These are phyloP conservation scores for Amblyopsis rosae DNA, from an alignment of 2,113 vertebrate genomes.

Conservation along the genomic window DNA sequence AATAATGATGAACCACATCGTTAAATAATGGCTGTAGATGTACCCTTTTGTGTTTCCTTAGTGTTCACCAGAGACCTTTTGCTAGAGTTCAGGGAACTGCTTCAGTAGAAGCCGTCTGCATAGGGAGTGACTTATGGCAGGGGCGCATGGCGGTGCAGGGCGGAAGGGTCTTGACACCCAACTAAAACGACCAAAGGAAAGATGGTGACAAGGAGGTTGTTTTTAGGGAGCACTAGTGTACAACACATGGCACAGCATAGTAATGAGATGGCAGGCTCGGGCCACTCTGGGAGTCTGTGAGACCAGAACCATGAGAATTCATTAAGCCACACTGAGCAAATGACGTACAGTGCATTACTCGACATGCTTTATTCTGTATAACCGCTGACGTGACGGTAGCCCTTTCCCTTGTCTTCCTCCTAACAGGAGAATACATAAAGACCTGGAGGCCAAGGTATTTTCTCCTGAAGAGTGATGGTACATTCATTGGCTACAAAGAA, in stretches of 20 bases:
- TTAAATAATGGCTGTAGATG: neutral
- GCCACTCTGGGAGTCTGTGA: conserved; percentile 15
- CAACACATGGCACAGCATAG: conserved; percentile 25
- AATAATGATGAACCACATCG: neutral
- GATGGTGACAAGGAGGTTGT: conserved; percentile 50
- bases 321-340: conserved; percentile 19
- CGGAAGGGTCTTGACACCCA: conserved; percentile 42
- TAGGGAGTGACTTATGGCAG: conserved; percentile 22
- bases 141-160: conserved; percentile 15
- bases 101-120: neutral
- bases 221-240: conserved; percentile 28
- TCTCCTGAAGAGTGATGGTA: conserved; percentile 93
- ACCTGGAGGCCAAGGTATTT: conserved; percentile 97
- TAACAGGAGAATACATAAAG: conserved; percentile 95
- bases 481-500: conserved; percentile 97
- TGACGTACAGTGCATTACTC: neutral
- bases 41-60: neutral
- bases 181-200: conserved; percentile 46
- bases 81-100: neutral
- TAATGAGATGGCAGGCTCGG: conserved; percentile 40
- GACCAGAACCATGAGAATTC: conserved; percentile 24
- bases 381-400: neutral
- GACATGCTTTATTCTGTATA: neutral
- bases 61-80: neutral
- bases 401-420: conserved; percentile 27